phyloP scores from a whole-genome alignment of 2,113 vertebrate genomes.

The Riparia riparia region DNA sequence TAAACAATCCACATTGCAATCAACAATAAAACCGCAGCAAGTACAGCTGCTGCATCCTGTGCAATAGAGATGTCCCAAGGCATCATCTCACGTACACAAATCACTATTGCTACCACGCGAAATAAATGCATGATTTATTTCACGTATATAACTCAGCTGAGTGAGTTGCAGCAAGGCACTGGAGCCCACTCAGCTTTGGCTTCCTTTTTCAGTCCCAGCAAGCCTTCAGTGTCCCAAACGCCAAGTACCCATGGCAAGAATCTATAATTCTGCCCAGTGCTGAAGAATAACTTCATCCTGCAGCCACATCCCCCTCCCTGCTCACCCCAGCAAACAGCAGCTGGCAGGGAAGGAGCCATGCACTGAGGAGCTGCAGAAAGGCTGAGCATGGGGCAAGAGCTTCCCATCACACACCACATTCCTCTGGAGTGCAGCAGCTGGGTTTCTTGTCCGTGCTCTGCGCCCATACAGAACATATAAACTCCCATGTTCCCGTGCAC shows the following conservation, averaged over 20 bases:
- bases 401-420: not conserved
- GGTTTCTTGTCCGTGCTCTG: accelerated
- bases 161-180: accelerated
- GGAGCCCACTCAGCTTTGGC: no score
- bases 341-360: accelerated
- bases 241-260: not conserved
- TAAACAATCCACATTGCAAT: not conserved
- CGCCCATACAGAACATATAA: accelerated
- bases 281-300: accelerated
- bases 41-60: not conserved
- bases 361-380: not conserved
- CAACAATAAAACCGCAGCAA: not conserved
- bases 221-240: no score
- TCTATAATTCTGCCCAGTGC: not conserved
- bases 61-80: not conserved
- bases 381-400: accelerated
- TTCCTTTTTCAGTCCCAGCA: not conserved
- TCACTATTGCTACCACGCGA: not conserved
- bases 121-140: not conserved
- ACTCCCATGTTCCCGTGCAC: not conserved
- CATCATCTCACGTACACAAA: accelerated
- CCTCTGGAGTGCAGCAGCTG: not conserved
- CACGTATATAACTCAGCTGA: not conserved
- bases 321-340: not conserved
- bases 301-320: not conserved